These are phyloP conservation scores for Zaprionus vittiger DNA, from an alignment of 1,140 invertebrate genomes.

Conservation along the genomic window DNA sequence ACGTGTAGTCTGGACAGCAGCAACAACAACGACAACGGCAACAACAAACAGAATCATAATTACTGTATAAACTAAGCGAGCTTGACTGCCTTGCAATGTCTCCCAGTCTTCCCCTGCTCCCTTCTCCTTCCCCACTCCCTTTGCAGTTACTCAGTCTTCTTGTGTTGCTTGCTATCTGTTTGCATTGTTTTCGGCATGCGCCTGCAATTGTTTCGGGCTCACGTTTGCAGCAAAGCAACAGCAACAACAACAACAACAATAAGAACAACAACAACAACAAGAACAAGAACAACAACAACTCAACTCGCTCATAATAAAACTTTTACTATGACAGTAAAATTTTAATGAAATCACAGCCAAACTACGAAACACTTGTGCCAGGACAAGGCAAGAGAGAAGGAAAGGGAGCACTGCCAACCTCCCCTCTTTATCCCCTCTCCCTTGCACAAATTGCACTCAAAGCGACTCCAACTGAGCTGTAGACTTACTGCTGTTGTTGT, in stretches of 20 bases:
- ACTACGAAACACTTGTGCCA: conserved; percentile 61
- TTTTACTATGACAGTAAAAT: conserved; percentile 77
- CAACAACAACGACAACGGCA: conserved; percentile 19
- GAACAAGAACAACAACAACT: conserved; percentile 28
- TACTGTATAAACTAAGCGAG: conserved; percentile 58
- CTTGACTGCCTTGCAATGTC: conserved; percentile 50
- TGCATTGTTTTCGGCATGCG: conserved; percentile 55
- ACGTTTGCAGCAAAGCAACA: conserved; percentile 47
- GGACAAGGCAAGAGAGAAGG: not conserved
- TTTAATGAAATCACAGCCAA: conserved; percentile 78
- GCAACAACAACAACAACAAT: conserved; percentile 5
- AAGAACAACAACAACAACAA: conserved; percentile 20
- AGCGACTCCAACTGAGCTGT: not conserved
- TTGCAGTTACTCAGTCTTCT: conserved; percentile 6
- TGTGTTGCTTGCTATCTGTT: conserved; percentile 33
- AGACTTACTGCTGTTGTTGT: not conserved
- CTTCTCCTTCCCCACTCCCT: not conserved
- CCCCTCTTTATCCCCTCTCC: not conserved
- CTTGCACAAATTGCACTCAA: not conserved
- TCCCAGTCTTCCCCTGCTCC: not conserved
- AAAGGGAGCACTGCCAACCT: too few species aligned
- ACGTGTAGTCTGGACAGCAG: conserved; percentile 57
- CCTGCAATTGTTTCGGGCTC: conserved; percentile 58
- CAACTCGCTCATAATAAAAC: conserved; percentile 71
- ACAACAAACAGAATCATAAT: conserved; percentile 47